These are phyloP conservation scores for Phrynosoma blainvillii DNA, from an alignment of 2,113 vertebrate species.

Conservation along the genomic window DNA sequence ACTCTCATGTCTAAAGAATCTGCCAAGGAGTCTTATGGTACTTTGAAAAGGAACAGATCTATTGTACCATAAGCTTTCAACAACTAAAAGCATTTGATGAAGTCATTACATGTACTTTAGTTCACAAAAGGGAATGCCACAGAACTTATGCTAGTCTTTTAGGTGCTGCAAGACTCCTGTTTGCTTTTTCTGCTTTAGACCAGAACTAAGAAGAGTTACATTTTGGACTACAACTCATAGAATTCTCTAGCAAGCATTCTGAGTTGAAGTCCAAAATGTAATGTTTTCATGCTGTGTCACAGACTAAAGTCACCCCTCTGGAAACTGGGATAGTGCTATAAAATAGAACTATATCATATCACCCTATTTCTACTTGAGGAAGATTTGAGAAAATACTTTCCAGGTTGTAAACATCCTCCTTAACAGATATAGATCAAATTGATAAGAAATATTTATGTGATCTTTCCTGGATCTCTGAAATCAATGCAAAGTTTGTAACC, in stretches of 20 bases:
- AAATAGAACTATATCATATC: neutral
- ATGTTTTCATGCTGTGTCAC: too few relatives aligned
- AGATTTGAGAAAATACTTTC: neutral
- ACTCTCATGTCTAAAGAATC: neutral
- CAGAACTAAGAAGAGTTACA: too few relatives aligned
- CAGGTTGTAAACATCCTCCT: neutral
- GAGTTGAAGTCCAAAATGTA: too few relatives aligned
- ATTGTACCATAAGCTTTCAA: neutral
- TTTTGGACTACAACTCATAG: too few relatives aligned
- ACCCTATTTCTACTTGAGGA: neutral
- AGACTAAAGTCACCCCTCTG: neutral
- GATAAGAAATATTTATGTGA: neutral
- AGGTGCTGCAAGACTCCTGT: neutral
- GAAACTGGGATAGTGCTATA: neutral
- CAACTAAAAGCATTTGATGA: neutral
- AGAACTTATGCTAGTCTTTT: neutral
- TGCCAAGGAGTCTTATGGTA: neutral
- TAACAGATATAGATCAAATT: neutral
- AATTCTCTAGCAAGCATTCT: too few relatives aligned
- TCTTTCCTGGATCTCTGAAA: neutral
- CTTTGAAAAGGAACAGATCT: neutral
- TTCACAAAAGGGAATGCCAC: neutral
- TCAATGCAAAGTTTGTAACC: neutral
- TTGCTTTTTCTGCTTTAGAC: neutral
- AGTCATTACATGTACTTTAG: neutral